phyloP scores from a whole-genome alignment of 64 coral and sea anemone species.

The Astreopora myriophthalma region DNA sequence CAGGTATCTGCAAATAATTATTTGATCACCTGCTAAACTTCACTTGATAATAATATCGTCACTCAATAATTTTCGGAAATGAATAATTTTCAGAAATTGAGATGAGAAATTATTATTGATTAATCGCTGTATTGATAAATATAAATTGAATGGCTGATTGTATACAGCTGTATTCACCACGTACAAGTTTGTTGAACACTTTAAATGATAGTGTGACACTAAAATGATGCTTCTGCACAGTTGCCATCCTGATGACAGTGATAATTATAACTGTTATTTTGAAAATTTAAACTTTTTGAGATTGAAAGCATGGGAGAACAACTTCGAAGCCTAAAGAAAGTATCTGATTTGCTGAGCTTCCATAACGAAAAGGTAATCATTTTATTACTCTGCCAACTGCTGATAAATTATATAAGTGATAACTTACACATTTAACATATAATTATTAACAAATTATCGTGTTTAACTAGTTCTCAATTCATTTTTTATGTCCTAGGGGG shows the following conservation, averaged over 20 bases:
- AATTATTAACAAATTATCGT: no score
- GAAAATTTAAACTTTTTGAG: constrained; percentile 39
- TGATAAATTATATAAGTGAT: not conserved
- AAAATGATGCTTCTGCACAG: no score
- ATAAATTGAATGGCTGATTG: no score
- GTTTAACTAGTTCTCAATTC: no score
- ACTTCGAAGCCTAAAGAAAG: constrained; percentile 70
- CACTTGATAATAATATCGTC: not conserved
- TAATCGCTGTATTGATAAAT: no score
- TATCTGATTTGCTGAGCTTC: constrained; percentile 51
- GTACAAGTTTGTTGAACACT: no score
- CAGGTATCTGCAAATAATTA: constrained; percentile 50
- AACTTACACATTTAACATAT: no score
- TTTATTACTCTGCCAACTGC: not conserved
- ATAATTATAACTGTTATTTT: not conserved
- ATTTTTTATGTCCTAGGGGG: no score
- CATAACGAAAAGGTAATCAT: constrained; percentile 81
- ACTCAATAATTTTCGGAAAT: not conserved
- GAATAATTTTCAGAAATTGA: not conserved
- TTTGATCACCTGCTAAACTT: not conserved
- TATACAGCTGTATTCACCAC: no score
- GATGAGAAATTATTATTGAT: no score
- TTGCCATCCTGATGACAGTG: not conserved
- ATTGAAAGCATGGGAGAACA: constrained; percentile 66
- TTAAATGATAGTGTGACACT: not conserved